phyloP scores from a whole-genome alignment of 2,797 vertebrate species.

The Myotis pilosus region DNA sequence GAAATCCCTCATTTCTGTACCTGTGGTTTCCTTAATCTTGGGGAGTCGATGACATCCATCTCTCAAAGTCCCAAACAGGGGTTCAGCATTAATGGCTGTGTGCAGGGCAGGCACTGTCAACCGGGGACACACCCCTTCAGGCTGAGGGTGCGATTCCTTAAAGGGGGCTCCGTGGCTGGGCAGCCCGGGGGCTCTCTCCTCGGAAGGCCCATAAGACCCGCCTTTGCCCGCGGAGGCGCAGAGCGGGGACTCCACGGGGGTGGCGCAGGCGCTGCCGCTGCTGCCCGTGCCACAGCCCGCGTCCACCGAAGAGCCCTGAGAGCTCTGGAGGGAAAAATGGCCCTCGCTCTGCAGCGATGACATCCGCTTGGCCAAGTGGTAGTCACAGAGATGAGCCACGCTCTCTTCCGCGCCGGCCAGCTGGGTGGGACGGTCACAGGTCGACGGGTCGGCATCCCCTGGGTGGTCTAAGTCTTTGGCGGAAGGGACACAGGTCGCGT shows the following conservation, averaged over 20 bases:
- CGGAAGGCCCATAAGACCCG: conserved; percentile 86
- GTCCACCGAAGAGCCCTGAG: conserved; percentile 97
- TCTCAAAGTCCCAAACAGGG: conserved; percentile 89
- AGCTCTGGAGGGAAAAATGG: conserved; percentile 94
- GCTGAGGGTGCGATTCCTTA: conserved; percentile 91
- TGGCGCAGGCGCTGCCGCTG: conserved; percentile 91
- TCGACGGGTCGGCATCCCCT: conserved; percentile 83
- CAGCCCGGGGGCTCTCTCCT: conserved; percentile 89
- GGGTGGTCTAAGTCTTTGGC: conserved; percentile 87
- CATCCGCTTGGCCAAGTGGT: conserved; percentile 95
- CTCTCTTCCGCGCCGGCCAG: conserved; percentile 88
- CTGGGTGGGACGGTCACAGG: conserved; percentile 88
- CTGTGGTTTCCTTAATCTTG: conserved; percentile 99
- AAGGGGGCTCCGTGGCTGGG: conserved; percentile 85
- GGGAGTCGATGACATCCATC: conserved; percentile 94
- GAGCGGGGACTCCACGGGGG: conserved; percentile 95
- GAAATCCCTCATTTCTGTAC: conserved; percentile 87
- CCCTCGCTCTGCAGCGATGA: conserved; percentile 95
- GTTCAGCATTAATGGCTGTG: conserved; percentile 90
- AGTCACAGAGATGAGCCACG: conserved; percentile 90
- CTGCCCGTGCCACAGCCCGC: conserved; percentile 96
- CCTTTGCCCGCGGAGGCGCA: conserved; percentile 90
- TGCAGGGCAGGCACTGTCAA: conserved; percentile 94
- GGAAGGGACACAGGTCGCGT: conserved; percentile 85
- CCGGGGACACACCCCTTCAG: conserved; percentile 90